These are phyloP conservation scores for Drosophila aff. DNA, from an alignment of 1,140 invertebrate species.

Conservation along the genomic window DNA sequence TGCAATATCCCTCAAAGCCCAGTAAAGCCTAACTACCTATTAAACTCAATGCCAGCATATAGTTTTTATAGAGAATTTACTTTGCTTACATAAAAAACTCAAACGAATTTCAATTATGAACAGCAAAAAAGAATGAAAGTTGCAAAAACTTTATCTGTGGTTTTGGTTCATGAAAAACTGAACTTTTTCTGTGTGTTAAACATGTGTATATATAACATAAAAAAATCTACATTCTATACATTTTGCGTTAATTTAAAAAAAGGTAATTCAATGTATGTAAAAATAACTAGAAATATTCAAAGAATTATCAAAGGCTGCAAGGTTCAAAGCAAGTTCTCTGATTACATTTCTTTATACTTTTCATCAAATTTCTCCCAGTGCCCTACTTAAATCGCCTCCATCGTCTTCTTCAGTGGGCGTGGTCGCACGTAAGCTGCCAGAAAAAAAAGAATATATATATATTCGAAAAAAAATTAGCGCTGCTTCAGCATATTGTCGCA, in stretches of 20 bases:
- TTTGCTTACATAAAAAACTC: background rate
- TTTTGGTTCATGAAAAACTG: background rate
- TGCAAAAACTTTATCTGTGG: background rate
- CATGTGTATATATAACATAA: background rate
- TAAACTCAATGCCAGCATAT: no score
- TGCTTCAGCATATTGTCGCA: slow-evolving; percentile 70
- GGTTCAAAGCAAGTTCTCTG: background rate
- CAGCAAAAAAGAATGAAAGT: background rate
- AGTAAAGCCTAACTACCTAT: background rate
- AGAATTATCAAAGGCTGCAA: background rate
- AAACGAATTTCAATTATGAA: no score
- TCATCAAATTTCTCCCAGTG: background rate
- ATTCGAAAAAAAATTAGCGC: slow-evolving; percentile 42
- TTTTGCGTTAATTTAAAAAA: background rate
- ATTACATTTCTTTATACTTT: background rate
- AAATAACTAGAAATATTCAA: background rate
- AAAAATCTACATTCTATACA: background rate
- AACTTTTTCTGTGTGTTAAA: background rate
- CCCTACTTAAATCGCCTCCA: background rate
- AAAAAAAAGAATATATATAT: background rate
- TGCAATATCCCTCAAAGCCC: background rate
- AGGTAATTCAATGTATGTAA: background rate
- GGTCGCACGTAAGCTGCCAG: slow-evolving; percentile 51
- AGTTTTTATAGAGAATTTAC: background rate
- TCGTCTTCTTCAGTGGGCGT: slow-evolving; percentile 27